Conservation (phyloP, 1,140 invertebrate species). For the Epicauta chinensis region DNA sequence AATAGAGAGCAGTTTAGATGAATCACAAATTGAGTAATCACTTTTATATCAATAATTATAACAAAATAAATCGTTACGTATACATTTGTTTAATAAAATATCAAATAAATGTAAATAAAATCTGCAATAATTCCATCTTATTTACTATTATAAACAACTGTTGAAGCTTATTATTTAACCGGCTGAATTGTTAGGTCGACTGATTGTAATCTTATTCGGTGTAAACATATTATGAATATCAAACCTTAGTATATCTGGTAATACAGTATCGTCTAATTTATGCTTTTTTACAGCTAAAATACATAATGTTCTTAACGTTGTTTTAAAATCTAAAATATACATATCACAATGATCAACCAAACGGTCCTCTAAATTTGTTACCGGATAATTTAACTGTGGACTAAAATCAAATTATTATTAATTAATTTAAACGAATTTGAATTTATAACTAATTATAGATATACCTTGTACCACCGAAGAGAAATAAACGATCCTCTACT, state of each 20-base stretch:
- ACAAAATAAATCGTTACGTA: no score
- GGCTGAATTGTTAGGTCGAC: slow-evolving; percentile 35
- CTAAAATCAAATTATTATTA: slow-evolving; percentile 19
- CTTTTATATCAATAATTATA: background rate
- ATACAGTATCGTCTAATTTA: slow-evolving; percentile 52
- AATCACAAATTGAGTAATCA: background rate
- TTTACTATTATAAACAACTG: no score
- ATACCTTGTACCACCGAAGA: slow-evolving; percentile 82
- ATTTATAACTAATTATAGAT: slow-evolving; percentile 1
- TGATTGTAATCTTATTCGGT: slow-evolving; percentile 38
- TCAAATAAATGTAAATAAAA: no score
- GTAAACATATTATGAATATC: slow-evolving; percentile 36
- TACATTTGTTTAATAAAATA: no score
- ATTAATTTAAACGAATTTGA: background rate
- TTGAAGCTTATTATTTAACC: slow-evolving; percentile 29
- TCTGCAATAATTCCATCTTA: no score
- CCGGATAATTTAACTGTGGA: slow-evolving; percentile 12
- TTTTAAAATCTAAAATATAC: slow-evolving; percentile 67
- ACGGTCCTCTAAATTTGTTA: slow-evolving; percentile 20
- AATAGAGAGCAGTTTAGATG: background rate
- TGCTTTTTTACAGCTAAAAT: slow-evolving; percentile 57
- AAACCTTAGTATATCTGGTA: slow-evolving; percentile 44
- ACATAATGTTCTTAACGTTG: slow-evolving; percentile 62
- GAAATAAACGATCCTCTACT: slow-evolving; percentile 61
- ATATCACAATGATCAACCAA: slow-evolving; percentile 73